These are phyloP conservation scores for Peucedramus taeniatus DNA, from an alignment of 2,113 vertebrate genomes.

Conservation along the genomic window DNA sequence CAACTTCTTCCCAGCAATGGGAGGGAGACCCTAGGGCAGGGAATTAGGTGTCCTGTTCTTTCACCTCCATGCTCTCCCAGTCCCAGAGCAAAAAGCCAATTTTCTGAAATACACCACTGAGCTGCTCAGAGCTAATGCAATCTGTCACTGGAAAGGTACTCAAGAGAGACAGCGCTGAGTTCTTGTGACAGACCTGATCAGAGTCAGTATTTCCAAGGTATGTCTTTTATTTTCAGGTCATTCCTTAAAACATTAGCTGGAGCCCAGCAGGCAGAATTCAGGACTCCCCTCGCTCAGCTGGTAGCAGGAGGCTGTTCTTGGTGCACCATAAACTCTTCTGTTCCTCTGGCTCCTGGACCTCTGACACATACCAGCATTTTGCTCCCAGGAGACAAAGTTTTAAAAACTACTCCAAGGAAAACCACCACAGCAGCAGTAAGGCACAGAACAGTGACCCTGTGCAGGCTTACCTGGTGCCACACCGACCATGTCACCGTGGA, in stretches of 20 bases:
- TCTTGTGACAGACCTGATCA: neutral
- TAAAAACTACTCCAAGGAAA: neutral
- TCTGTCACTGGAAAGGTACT: neutral
- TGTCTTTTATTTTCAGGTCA: neutral
- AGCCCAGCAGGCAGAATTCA: neutral
- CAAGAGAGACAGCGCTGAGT: rapidly evolving
- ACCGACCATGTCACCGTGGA: rapidly evolving
- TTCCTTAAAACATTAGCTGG: neutral
- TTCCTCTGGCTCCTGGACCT: neutral
- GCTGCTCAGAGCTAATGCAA: neutral
- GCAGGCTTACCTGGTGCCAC: neutral
- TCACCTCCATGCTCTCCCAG: neutral
- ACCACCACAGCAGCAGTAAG: neutral
- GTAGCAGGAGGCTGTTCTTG: neutral
- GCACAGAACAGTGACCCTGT: neutral
- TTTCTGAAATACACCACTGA: neutral
- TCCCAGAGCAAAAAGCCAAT: neutral
- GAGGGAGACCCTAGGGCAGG: neutral
- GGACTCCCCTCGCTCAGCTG: neutral
- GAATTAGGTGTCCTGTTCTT: slow-evolving; percentile 17
- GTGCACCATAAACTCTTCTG: neutral
- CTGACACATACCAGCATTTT: neutral
- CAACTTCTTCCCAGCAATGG: neutral
- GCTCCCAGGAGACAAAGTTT: neutral
- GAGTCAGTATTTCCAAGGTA: neutral